Evolutionary conservation across 2,797 vertebrate species (phyloP).

Genomic region (Sylvia borin): DNA sequence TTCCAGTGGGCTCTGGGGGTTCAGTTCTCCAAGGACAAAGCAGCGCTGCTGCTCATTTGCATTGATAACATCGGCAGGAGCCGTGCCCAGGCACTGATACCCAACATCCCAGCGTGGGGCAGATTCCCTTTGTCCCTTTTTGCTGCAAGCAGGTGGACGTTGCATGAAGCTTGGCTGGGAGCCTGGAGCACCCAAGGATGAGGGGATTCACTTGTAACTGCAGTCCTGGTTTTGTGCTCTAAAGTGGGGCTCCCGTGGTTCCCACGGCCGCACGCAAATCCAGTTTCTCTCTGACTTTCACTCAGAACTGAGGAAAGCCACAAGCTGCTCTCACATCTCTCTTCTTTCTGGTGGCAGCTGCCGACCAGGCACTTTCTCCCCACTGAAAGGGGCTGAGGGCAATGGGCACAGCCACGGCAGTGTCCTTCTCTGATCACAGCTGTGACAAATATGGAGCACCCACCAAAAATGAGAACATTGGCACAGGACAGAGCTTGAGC

Average conservation of each 20-base stretch:
- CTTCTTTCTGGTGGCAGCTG: neutral
- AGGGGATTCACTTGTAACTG: neutral
- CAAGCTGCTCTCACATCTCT: neutral
- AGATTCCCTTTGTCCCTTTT: neutral
- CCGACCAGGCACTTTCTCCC: fast-evolving
- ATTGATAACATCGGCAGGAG: neutral
- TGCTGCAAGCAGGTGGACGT: neutral
- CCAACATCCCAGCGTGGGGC: neutral
- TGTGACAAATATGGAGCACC: neutral
- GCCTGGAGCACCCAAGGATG: neutral
- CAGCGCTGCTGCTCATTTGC: neutral
- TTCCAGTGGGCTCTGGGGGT: neutral
- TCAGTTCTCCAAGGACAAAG: neutral
- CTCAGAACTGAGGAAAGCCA: neutral
- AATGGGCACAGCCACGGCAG: neutral
- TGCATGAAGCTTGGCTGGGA: neutral
- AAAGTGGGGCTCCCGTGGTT: fast-evolving
- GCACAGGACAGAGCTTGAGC: neutral
- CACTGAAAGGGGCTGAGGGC: neutral
- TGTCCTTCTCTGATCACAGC: neutral
- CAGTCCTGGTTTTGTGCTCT: neutral
- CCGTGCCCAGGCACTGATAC: neutral
- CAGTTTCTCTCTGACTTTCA: neutral
- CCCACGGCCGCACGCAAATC: neutral
- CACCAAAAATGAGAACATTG: fast-evolving